These are phyloP conservation scores for Labroides dimidiatus DNA, from an alignment of 2,797 vertebrate genomes.

Conservation along the genomic window DNA sequence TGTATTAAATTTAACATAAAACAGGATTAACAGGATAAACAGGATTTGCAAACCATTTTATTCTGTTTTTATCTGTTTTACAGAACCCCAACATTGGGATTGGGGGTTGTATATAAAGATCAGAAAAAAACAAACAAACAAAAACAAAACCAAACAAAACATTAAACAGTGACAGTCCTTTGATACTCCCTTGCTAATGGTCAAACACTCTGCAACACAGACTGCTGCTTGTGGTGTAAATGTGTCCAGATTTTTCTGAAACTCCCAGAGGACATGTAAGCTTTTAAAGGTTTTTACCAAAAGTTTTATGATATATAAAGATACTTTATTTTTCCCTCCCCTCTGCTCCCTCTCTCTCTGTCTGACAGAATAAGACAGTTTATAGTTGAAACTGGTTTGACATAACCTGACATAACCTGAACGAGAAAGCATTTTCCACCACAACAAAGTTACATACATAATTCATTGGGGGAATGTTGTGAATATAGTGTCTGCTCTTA, in stretches of 20 bases:
- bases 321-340: slow-evolving; percentile 5
- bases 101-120: no score
- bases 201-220: not conserved
- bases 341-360: slow-evolving; percentile 5
- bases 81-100: no score
- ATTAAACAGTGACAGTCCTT: no score
- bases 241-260: slow-evolving; percentile 23
- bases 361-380: slow-evolving; percentile 21
- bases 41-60: no score
- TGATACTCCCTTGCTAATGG: slow-evolving; percentile 1
- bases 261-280: slow-evolving; percentile 17
- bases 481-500: slow-evolving; percentile 50
- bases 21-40: no score
- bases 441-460: slow-evolving; percentile 45
- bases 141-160: no score
- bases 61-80: no score
- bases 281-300: slow-evolving; percentile 19
- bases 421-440: slow-evolving; percentile 24
- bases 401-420: slow-evolving; percentile 49
- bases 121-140: no score
- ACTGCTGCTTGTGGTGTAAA: slow-evolving; percentile 24
- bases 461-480: slow-evolving; percentile 42
- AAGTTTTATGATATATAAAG: slow-evolving; percentile 29
- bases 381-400: slow-evolving; percentile 38
- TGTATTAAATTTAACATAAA: no score